Percentiles rank a stretch among this genome's conserved stretches.
These are phyloP conservation scores for Ambastaia sidthimunki DNA, from an alignment of 2,797 vertebrate species.

Conservation along the genomic window DNA sequence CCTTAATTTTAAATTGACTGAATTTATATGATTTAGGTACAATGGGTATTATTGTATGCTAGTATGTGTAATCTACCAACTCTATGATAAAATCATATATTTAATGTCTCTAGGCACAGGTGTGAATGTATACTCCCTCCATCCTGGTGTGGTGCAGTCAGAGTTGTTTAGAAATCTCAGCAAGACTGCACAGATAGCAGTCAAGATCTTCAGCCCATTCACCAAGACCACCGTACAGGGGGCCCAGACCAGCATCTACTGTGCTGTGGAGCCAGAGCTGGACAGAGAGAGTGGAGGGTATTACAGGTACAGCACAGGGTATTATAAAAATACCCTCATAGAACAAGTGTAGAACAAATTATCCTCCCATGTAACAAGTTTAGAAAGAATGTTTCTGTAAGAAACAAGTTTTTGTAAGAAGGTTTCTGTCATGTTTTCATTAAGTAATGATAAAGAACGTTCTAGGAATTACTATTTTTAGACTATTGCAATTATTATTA, in stretches of 20 bases:
- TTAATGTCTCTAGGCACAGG: constrained; percentile 38
- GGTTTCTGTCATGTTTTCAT: no score
- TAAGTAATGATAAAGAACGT: no score
- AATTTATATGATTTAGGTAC: no score
- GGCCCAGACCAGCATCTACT: constrained; percentile 81
- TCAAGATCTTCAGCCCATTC: constrained; percentile 76
- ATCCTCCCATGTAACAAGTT: no score
- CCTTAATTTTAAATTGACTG: no score
- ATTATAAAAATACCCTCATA: background rate
- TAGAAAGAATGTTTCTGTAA: no score
- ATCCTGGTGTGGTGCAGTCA: constrained; percentile 82
- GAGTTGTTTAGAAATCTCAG: constrained; percentile 81
- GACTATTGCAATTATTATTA: no score
- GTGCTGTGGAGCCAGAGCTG: constrained; percentile 76
- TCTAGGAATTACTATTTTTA: no score
- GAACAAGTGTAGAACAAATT: no score
- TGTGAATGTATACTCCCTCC: constrained; percentile 75
- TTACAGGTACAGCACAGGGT: constrained; percentile 72
- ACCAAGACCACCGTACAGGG: constrained; percentile 79
- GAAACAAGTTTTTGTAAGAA: no score
- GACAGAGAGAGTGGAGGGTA: constrained; percentile 77
- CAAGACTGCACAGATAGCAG: constrained; percentile 72
- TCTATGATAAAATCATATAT: background rate
- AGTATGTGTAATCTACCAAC: background rate
- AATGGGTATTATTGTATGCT: no score